Evolutionary conservation across 2,113 vertebrate genomes (phyloP), one percentile per base, ranked within the genome.

Genomic region (Calyptomena viridis): DNA sequence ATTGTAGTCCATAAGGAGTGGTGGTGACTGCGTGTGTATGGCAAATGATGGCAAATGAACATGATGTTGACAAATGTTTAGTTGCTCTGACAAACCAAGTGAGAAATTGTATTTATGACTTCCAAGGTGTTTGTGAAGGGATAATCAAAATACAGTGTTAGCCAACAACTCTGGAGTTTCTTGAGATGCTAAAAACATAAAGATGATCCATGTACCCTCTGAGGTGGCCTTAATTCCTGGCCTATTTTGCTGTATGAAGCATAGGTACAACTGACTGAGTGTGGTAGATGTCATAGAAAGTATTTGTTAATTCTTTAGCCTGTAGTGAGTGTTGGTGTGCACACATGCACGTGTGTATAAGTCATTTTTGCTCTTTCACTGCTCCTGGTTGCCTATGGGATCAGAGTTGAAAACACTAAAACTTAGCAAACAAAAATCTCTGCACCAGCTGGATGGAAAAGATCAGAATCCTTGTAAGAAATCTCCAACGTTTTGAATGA

Each of bases 401-500:
- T 40, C n/a, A 64, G 39, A 91, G 16, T 2, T 79, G 49, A 27
- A 84, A 87, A 84, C 11, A 42, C 5, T 10, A 60, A 63, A 75
- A 52, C 12, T 11, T 37, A 66, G 2, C 24, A 83, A 64, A 64
- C 7, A 84, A 40, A 87, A 53, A 58, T 66, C 31, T 68, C 50
- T 67, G 22, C 17, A 8, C 17, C 5, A 78, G 11, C 17, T 40
- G 27, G 5, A 40, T 4, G 4, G 19, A 77, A 81, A 86, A 79
- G 28, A 44, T 13, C 28, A 44, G 40, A 14, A 49, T 42, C 22
- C n/a, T 56, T 5, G 1, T 60, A n/a, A 81, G 44, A 91, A 89
- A 16, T 6, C 2, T 12, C 24, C 22, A 49, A 0, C 14, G 9
- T 4, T 87, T n/a, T n/a, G n/a, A n/a, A n/a, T n/a, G n/a, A n/a